These are phyloP conservation scores for Drosophila anomalata DNA, from an alignment of 2,888 invertebrate species.

Conservation along the genomic window DNA sequence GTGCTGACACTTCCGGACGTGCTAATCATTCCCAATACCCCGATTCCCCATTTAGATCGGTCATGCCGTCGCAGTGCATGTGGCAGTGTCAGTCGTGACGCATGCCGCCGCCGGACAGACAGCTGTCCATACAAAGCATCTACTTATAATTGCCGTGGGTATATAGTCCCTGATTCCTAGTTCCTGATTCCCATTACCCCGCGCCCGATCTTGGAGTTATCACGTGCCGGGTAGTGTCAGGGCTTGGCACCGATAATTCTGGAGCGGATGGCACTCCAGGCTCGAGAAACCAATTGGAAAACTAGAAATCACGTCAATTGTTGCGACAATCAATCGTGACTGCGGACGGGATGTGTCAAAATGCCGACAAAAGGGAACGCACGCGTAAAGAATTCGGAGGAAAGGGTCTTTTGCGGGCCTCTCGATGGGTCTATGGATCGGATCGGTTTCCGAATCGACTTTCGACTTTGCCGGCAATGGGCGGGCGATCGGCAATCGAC, in stretches of 20 bases:
- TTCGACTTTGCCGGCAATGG: conserved; percentile 20
- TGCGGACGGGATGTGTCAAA: conserved; percentile 60
- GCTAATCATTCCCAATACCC: conserved; percentile 26
- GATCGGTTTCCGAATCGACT: conserved; percentile 6
- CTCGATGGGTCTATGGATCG: conserved; percentile 16
- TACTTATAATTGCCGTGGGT: conserved; percentile 60
- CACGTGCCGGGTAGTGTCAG: conserved; percentile 51
- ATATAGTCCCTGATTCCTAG: neutral
- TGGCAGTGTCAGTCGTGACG: conserved; percentile 41
- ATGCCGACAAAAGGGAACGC: conserved; percentile 72
- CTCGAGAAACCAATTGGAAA: conserved; percentile 70
- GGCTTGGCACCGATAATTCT: conserved; percentile 60
- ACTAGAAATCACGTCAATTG: conserved; percentile 79
- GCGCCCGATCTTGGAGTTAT: conserved; percentile 29
- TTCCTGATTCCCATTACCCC: neutral
- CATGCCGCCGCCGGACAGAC: conserved; percentile 51
- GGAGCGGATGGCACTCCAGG: conserved; percentile 32
- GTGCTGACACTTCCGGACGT: conserved; percentile 19
- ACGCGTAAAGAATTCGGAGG: conserved; percentile 57
- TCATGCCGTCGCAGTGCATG: conserved; percentile 11
- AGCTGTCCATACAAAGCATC: conserved; percentile 63
- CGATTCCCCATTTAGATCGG: neutral
- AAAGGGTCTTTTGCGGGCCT: conserved; percentile 39
- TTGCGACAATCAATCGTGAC: conserved; percentile 79
- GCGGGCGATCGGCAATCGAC: conserved; percentile 43